Conservation (phyloP, 2,797 vertebrate genomes). For the Dendrocincla tyrannina region DNA sequence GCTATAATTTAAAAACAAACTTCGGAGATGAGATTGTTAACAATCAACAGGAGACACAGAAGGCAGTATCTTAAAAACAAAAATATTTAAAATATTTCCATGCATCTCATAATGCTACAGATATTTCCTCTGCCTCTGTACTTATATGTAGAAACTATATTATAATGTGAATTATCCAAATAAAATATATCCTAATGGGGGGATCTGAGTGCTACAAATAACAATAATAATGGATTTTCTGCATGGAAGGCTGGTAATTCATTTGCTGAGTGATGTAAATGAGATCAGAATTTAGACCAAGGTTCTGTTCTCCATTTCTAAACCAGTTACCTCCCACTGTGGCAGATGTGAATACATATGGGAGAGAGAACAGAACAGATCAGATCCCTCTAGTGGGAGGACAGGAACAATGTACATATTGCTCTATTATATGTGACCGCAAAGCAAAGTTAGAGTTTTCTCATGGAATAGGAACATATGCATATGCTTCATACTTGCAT, state of each 20-base stretch:
- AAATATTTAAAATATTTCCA: background rate
- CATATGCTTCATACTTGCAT: background rate
- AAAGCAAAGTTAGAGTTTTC: background rate
- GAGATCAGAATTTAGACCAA: background rate
- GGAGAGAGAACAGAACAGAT: background rate
- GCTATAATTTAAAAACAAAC: background rate
- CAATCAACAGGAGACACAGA: background rate
- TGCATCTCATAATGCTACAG: background rate
- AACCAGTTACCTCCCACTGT: background rate
- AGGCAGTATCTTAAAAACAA: background rate
- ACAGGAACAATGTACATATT: background rate
- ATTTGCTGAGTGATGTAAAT: background rate
- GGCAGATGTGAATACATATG: slow-evolving; percentile 18
- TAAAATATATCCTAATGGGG: background rate
- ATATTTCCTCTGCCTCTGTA: background rate
- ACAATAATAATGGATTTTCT: background rate
- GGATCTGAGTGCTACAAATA: background rate
- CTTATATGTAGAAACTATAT: background rate
- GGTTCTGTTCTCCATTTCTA: background rate
- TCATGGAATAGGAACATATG: background rate
- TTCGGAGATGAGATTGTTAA: background rate
- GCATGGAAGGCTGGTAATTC: background rate
- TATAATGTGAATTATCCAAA: background rate
- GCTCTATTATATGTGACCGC: background rate
- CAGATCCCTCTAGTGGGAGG: background rate